A percentile compares a stretch with the other conserved stretches of the same genome.
phyloP scores from a whole-genome alignment of 2,113 vertebrate species.

The Sander lucioperca region DNA sequence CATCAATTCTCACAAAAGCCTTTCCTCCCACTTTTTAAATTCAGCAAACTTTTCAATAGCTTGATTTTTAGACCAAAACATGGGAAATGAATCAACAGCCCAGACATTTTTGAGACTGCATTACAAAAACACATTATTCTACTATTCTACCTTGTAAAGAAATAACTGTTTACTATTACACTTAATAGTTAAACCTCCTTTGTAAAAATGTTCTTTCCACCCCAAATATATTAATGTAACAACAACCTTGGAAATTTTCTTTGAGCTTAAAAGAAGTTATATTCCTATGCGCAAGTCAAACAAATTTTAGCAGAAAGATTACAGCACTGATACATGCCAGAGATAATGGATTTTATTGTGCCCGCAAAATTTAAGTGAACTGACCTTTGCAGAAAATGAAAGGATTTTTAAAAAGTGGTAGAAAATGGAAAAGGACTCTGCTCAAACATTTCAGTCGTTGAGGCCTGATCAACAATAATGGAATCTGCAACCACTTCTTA shows the following conservation, averaged over 20 bases:
- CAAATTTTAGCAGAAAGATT: background rate
- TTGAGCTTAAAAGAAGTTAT: background rate
- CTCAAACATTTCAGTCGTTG: background rate
- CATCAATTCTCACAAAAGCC: constrained; percentile 10
- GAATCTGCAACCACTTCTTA: too few species aligned
- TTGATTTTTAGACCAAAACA: constrained; percentile 5
- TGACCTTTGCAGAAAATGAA: background rate
- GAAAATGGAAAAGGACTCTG: background rate
- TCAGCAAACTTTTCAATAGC: background rate
- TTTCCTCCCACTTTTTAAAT: constrained; percentile 15
- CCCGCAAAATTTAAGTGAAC: background rate
- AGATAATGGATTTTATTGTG: background rate
- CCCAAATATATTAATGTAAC: background rate
- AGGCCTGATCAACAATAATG: background rate
- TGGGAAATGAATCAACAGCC: background rate
- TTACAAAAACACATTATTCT: constrained; percentile 1
- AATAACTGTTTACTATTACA: background rate
- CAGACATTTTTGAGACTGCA: constrained; percentile 11
- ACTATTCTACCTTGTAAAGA: constrained; percentile 22
- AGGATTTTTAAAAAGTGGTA: background rate
- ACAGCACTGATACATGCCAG: background rate
- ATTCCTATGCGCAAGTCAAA: background rate
- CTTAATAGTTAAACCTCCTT: background rate
- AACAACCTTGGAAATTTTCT: constrained; percentile 36
- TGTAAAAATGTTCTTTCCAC: background rate